These are phyloP conservation scores for Protonibea diacanthus DNA, from an alignment of 2,797 vertebrate genomes.

Conservation along the genomic window DNA sequence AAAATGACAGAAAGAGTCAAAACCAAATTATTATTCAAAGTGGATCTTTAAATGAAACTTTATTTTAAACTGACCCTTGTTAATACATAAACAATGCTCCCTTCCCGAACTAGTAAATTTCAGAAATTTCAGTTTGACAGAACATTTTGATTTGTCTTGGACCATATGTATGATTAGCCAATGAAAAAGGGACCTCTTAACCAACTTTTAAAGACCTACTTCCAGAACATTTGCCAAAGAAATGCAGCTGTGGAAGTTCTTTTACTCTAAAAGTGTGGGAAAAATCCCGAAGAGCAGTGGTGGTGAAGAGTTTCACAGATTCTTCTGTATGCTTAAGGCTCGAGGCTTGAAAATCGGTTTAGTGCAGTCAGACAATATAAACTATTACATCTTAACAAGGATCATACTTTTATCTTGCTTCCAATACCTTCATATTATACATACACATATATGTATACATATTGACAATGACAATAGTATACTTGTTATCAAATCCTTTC, in stretches of 20 bases:
- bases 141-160: background rate
- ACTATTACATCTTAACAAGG: background rate
- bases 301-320: background rate
- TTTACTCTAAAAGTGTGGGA: background rate
- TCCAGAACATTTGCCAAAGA: background rate
- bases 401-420: background rate
- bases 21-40: background rate
- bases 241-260: background rate
- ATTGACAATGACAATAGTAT: background rate
- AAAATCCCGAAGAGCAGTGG: background rate
- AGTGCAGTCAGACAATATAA: background rate
- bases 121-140: background rate
- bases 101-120: background rate
- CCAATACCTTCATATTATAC: background rate
- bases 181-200: background rate
- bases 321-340: background rate
- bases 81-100: background rate
- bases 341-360: background rate
- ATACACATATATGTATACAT: too few species aligned
- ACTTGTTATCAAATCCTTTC: constrained; percentile 16
- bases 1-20: background rate
- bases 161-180: background rate
- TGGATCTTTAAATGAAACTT: background rate
- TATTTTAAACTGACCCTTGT: background rate
- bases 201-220: background rate